Evolutionary conservation across 2,797 vertebrate species (phyloP).

Genomic region (Numenius phaeopus): DNA sequence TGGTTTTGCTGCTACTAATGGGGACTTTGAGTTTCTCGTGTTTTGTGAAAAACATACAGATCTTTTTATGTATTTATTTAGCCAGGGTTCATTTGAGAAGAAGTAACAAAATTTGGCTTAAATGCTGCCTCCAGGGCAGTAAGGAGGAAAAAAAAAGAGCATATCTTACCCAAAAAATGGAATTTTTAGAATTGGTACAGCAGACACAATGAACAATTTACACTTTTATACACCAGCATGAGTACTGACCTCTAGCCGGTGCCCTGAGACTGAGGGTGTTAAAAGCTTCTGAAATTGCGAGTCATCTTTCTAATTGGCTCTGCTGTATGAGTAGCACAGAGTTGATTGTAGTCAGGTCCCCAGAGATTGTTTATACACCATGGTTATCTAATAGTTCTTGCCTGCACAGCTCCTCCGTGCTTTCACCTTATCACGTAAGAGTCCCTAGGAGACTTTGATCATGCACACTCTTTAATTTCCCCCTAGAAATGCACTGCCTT

Average conservation of each 20-base stretch:
- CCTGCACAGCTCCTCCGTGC: neutral
- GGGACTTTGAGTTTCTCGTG: neutral
- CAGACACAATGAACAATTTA: neutral
- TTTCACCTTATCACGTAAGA: neutral
- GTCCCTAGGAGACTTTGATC: neutral
- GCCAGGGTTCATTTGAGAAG: neutral
- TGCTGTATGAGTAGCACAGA: neutral
- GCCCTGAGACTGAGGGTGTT: conserved; percentile 17
- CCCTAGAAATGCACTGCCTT: neutral
- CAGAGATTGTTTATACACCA: neutral
- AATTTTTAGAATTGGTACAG: neutral
- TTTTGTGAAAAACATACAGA: neutral
- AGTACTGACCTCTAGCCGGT: neutral
- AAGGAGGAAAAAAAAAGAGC: neutral
- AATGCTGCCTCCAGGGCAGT: neutral
- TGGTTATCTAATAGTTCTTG: neutral
- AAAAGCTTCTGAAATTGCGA: conserved; percentile 11
- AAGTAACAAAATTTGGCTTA: neutral
- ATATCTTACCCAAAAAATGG: fast-evolving
- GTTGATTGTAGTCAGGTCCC: neutral
- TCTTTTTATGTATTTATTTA: neutral
- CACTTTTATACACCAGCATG: neutral
- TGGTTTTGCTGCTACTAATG: neutral
- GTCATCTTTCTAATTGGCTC: conserved; percentile 4
- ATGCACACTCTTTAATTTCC: neutral